Base-by-base conservation (phyloP, 2,888 invertebrate genomes). In the Gerris lacustris region DNA sequence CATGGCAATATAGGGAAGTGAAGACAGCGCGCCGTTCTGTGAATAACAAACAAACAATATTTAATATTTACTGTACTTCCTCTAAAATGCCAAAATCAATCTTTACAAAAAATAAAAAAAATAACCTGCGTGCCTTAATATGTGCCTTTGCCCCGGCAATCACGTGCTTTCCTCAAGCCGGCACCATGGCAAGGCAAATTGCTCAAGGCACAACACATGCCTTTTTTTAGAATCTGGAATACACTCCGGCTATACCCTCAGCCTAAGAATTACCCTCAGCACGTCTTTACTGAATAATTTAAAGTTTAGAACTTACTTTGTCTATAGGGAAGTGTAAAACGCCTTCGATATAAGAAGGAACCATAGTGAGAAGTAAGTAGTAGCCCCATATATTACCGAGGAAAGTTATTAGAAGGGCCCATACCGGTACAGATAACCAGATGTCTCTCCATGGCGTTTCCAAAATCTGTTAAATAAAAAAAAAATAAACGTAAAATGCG, bases 1-100 rank as follows among this genome's bases (percentile, higher is more conserved):
- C 82, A 91, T 89, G 0, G 85, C 84, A 43, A 91, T 80, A 78
- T 92, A 92, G 0, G 91, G 91, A 44, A 90, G 78, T 0, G 89
- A 86, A 0, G 90, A 90, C 0, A 89, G 78, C 6, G 86, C 76
- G 5, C 89, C 88, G 76, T 88, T 89, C 84, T 87, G 79, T 18
- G 81, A 64, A 17, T 9, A 31, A 31, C 31, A 31, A 31, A 31
- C 31, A 31, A 31, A 31, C 31, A 31, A 31, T 31, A 31, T 31
- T 31, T 31, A 2, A 31, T 31, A 31, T 31, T 31, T n/a, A n/a
- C n/a, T n/a, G 31, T 31, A 31, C 31, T 31, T 31, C 31, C 31
- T 31, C 31, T 31, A 31, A 31, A 31, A 31, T 31, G n/a, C n/a
- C 31, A 31, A 2, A 31, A 31, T 31, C 31, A 31, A 31, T 31